phyloP scores from a whole-genome alignment of 2,113 vertebrate genomes.

The Uria aalge region DNA sequence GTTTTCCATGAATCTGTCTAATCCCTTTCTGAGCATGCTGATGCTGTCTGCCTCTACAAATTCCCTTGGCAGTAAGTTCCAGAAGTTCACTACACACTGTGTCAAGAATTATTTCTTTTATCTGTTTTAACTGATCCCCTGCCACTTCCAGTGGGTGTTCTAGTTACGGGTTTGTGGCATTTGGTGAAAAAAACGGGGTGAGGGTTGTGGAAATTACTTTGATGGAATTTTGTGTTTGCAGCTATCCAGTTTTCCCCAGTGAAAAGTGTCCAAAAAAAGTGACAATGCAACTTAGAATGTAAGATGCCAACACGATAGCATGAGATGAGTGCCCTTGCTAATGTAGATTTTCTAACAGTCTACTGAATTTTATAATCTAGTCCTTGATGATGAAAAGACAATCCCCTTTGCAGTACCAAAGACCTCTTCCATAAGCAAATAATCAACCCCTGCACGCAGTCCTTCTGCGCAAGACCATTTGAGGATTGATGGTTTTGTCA shows the following conservation, averaged over 20 bases:
- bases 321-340: background rate
- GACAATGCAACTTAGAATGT: background rate
- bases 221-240: background rate
- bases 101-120: background rate
- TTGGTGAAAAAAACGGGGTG: background rate
- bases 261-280: background rate
- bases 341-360: background rate
- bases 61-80: conserved; percentile 25
- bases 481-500: background rate
- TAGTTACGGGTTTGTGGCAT: background rate
- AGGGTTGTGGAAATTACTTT: background rate
- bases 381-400: background rate
- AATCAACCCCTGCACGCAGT: background rate
- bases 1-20: conserved; percentile 50
- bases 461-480: background rate
- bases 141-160: background rate
- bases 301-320: background rate
- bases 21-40: conserved; percentile 25
- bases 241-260: background rate
- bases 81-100: background rate
- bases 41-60: conserved; percentile 19
- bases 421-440: background rate
- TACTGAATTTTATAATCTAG: background rate
- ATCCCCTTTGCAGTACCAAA: background rate
- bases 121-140: background rate